These are phyloP conservation scores for Lepidurus couesii DNA, from an alignment of 1,140 invertebrate genomes.

Conservation along the genomic window DNA sequence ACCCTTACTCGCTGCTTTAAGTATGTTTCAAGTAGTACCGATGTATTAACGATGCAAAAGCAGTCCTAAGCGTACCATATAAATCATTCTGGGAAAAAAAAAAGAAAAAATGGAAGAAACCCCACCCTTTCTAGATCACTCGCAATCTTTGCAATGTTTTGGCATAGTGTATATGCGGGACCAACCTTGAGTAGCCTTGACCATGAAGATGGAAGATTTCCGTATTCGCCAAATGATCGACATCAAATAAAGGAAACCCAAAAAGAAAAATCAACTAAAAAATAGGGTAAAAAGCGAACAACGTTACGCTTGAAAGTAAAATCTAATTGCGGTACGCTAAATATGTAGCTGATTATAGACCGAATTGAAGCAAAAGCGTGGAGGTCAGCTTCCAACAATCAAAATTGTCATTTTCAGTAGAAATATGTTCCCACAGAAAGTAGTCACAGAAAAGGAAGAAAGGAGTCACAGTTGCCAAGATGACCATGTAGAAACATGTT, in stretches of 20 bases:
- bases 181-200: neutral
- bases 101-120: neutral
- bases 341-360: too few relatives aligned
- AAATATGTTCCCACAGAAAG: too few relatives aligned
- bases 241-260: neutral
- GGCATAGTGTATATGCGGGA: neutral
- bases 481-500: conserved; percentile 1
- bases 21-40: neutral
- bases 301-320: too few relatives aligned
- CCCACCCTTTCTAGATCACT: neutral
- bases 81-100: too few relatives aligned
- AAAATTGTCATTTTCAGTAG: too few relatives aligned
- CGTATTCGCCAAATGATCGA: neutral
- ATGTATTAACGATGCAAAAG: neutral
- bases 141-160: neutral
- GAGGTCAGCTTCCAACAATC: too few relatives aligned
- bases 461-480: neutral
- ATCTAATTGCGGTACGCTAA: too few relatives aligned
- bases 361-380: too few relatives aligned
- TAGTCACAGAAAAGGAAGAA: neutral
- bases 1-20: neutral
- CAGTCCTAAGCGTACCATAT: too few relatives aligned
- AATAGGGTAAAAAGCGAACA: too few relatives aligned
- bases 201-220: neutral
- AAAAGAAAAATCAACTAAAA: neutral